Base-by-base conservation (phyloP, 2,888 invertebrate genomes). In the Calliopum simillimum region DNA sequence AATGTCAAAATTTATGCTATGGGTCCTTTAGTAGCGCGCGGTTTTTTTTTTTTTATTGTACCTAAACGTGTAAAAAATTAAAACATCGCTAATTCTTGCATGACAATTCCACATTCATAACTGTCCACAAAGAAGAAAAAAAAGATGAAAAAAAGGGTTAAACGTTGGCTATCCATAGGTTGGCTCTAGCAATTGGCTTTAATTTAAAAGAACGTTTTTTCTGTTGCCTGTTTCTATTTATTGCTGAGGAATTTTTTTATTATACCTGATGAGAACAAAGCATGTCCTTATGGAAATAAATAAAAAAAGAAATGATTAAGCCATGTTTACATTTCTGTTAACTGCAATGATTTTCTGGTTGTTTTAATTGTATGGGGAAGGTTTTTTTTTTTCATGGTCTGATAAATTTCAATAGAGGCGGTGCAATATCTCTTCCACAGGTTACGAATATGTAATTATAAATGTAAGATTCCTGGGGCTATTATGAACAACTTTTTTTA, bases 71-170 rank as follows among this genome's bases (percentile, higher is more conserved):
- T 55, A 58, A 64, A 69, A 62, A 69, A 69, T 72, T 66, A 64
- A 70, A 80, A 81, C 79, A 79, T 78, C 77, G 80, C 80, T 82
- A 83, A 83, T 82, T 83, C 83, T 83, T 79, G 83, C 83, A 83
- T 83, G 83, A 82, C 83, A 83, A 81, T 79, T 80, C 76, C 83
- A 81, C 83, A 83, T 83, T 83, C 81, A 82, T 83, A 83, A 83
- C 72, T 71, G 69, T 72, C n/a, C 33, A 47, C 44, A 56, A 65
- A 58, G 65, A 47, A 58, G 8, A 13, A 12, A 65, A 25, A 69
- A 68, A 69, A 14, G 47, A 55, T n/a, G n/a, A 63, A 59, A 70
- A 61, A 70, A 73, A 67, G 73, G 71, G 70, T 68, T 69, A 68
- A 62, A 14, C 68, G 71, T 71, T 67, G 25, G 58, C 63, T 67